Evolutionary conservation across 2,797 vertebrate species (phyloP).

Genomic region (Nannoperca australis): DNA sequence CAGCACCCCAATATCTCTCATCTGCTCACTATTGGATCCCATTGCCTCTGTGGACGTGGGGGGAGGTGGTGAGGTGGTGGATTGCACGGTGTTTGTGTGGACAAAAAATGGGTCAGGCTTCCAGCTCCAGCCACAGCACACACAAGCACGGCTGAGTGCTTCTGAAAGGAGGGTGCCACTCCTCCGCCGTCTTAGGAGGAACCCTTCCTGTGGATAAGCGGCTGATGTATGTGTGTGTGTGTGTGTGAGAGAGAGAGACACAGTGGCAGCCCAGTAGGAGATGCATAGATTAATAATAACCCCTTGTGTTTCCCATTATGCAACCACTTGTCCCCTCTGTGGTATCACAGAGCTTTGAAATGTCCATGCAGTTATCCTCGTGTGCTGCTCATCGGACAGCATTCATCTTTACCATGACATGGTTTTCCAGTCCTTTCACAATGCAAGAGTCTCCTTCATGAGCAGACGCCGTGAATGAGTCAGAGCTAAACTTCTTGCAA

Average conservation of each 20-base stretch:
- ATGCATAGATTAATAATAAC: constrained; percentile 50
- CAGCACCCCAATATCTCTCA: constrained; percentile 12
- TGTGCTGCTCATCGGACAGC: not conserved
- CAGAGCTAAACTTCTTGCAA: not conserved
- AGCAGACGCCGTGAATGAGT: not conserved
- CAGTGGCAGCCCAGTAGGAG: constrained; percentile 46
- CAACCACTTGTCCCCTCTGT: constrained; percentile 41
- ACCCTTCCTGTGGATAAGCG: constrained; percentile 46
- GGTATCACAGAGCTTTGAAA: constrained; percentile 38
- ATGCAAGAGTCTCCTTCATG: not conserved
- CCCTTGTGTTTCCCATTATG: constrained; percentile 39
- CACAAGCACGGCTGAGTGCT: constrained; percentile 62
- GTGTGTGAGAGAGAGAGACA: no score
- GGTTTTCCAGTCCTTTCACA: not conserved
- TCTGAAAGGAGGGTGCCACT: constrained; percentile 54
- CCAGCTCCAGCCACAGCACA: constrained; percentile 53
- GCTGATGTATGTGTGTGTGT: constrained; percentile 29
- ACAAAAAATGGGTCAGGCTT: constrained; percentile 77
- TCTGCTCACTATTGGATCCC: constrained; percentile 36
- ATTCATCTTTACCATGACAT: not conserved
- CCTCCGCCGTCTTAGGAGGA: constrained; percentile 20
- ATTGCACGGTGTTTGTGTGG: constrained; percentile 46
- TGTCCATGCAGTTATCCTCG: constrained; percentile 30
- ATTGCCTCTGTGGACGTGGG: constrained; percentile 19
- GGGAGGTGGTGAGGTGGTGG: constrained; percentile 1